These are phyloP conservation scores for Euclidia mi DNA, from an alignment of 2,888 invertebrate species.

Conservation along the genomic window DNA sequence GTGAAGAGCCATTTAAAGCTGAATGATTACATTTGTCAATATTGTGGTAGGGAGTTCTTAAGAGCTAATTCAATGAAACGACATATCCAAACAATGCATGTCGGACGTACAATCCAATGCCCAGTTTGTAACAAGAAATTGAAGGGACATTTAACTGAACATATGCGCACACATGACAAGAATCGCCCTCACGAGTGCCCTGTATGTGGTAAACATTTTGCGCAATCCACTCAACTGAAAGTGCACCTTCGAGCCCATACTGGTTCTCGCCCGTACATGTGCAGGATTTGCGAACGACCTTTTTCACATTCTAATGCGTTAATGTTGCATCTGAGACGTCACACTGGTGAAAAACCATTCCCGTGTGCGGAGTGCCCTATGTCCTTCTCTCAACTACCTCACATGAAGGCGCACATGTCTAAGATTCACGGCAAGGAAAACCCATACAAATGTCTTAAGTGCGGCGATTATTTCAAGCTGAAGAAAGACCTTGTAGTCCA, in stretches of 20 bases:
- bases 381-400: conserved; percentile 95
- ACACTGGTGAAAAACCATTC: conserved; percentile 96
- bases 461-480: conserved; percentile 93
- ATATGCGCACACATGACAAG: conserved; percentile 94
- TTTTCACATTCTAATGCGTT: conserved; percentile 96
- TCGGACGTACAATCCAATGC: conserved; percentile 94
- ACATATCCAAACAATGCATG: conserved; percentile 94
- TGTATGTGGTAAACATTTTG: conserved; percentile 94
- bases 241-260: conserved; percentile 96
- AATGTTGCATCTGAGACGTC: conserved; percentile 95
- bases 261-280: conserved; percentile 95
- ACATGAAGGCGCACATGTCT: conserved; percentile 96
- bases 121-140: conserved; percentile 94
- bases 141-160: conserved; percentile 95
- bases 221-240: conserved; percentile 95
- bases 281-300: conserved; percentile 94
- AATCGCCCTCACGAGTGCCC: conserved; percentile 94
- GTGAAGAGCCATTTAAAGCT: conserved; percentile 93
- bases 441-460: conserved; percentile 94
- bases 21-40: conserved; percentile 94
- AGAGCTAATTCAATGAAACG: conserved; percentile 93
- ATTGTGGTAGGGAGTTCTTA: conserved; percentile 94
- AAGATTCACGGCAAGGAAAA: conserved; percentile 95
- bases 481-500: conserved; percentile 93
- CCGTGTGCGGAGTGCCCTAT: conserved; percentile 92